Conservation (phyloP, 2,113 vertebrate species). For the Tenebrosternarchus preto region DNA sequence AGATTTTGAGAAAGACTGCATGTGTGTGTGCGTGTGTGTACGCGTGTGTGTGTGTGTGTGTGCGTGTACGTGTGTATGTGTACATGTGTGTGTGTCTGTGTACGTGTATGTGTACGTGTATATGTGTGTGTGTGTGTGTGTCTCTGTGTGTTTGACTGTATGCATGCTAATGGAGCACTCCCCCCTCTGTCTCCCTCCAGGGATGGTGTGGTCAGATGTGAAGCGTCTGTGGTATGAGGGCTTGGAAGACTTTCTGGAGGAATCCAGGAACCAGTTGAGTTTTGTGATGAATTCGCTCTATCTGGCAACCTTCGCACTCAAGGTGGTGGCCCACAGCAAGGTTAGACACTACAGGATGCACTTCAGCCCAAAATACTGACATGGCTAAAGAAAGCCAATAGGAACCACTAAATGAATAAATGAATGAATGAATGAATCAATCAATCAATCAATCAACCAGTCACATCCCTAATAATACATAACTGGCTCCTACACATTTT, state of each 20-base stretch:
- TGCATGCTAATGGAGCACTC: conserved; percentile 40
- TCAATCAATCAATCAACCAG: too few relatives aligned
- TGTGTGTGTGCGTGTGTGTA: conserved; percentile 30
- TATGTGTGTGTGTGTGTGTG: conserved; percentile 11
- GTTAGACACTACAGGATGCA: conserved; percentile 64
- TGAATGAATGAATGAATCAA: too few relatives aligned
- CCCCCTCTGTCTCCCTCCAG: conserved; percentile 65
- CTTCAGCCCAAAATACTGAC: too few relatives aligned
- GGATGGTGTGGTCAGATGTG: conserved; percentile 99
- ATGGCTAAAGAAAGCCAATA: too few relatives aligned
- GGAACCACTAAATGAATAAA: too few relatives aligned
- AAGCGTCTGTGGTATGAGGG: conserved; percentile 98
- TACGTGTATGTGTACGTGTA: conserved; percentile 3
- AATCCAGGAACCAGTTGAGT: conserved; percentile 97
- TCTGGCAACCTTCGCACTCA: conserved; percentile 94
- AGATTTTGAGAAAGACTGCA: background rate
- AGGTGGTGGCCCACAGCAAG: conserved; percentile 96
- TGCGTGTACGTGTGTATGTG: conserved; percentile 9
- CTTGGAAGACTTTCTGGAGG: conserved; percentile 95
- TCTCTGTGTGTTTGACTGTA: background rate
- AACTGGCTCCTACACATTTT: too few relatives aligned
- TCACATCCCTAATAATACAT: too few relatives aligned
- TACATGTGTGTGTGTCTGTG: background rate
- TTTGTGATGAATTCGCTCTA: conserved; percentile 99
- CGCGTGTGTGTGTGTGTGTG: conserved; percentile 12